These are phyloP conservation scores for Calliphora vicina DNA, from an alignment of 1,140 invertebrate species.

Conservation along the genomic window DNA sequence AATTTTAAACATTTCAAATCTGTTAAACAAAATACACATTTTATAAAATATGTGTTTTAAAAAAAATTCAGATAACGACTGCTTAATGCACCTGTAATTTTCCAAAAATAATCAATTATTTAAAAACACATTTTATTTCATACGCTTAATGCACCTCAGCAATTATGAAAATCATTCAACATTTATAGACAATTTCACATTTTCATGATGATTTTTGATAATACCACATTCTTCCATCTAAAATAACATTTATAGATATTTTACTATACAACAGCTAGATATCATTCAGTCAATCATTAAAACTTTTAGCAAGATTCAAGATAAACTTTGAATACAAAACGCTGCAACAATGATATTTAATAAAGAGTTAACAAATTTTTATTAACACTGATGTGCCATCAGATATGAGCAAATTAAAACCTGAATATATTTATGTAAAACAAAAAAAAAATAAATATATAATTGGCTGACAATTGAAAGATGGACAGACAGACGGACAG, in stretches of 20 bases:
- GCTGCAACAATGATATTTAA: neutral
- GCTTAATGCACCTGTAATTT: too few relatives aligned
- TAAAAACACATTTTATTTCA: too few relatives aligned
- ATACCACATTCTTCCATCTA: too few relatives aligned
- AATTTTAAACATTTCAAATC: too few relatives aligned
- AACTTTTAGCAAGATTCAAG: neutral
- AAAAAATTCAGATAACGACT: too few relatives aligned
- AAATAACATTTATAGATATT: neutral
- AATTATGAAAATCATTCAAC: neutral
- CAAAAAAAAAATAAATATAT: neutral
- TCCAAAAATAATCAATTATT: too few relatives aligned
- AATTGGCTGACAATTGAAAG: neutral
- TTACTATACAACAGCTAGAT: neutral
- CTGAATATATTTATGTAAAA: neutral
- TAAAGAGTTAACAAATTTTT: neutral
- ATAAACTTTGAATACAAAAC: neutral
- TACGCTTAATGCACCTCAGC: too few relatives aligned
- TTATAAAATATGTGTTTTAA: too few relatives aligned
- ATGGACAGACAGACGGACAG: neutral
- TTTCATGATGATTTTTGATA: neutral
- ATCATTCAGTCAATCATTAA: neutral
- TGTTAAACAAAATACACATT: too few relatives aligned
- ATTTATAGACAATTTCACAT: neutral
- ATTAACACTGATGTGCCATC: constrained; percentile 4
- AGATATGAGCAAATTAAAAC: neutral